Evolutionary conservation across 2,888 invertebrate genomes (phyloP).

Genomic region (Drosophila ezoana): DNA sequence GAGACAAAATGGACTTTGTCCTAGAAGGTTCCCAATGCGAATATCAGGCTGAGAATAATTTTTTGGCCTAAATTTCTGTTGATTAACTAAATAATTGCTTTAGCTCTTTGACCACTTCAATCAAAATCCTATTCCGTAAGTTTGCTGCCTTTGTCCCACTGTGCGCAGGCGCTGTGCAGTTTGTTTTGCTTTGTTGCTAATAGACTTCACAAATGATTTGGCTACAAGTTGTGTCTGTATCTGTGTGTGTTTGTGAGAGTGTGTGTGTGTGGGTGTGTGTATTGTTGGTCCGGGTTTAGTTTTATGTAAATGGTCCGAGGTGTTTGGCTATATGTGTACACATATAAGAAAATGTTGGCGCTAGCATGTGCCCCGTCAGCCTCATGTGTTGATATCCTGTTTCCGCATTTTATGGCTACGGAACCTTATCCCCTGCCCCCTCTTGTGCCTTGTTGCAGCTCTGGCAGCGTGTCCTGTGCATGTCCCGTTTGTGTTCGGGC

Average conservation of each 20-base stretch:
- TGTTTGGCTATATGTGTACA: constrained; percentile 29
- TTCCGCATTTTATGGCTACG: constrained; percentile 38
- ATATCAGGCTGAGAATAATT: too few species aligned
- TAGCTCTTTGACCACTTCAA: too few species aligned
- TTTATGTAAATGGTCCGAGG: constrained; percentile 46
- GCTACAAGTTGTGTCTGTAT: constrained; percentile 33
- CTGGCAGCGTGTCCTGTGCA: constrained; percentile 20
- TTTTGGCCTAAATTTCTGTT: too few species aligned
- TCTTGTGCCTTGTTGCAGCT: constrained; percentile 11
- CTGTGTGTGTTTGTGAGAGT: constrained; percentile 1
- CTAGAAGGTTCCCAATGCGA: too few species aligned
- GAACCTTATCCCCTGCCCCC: too few species aligned
- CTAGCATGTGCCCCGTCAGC: constrained; percentile 18
- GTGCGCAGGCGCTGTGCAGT: constrained; percentile 41
- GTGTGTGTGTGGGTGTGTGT: constrained; percentile 5
- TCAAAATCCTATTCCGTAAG: neutral
- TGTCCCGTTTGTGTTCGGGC: constrained; percentile 37
- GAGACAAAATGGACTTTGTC: too few species aligned
- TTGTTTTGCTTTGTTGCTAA: constrained; percentile 65
- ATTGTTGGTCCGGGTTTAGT: constrained; percentile 15
- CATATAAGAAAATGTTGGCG: constrained; percentile 25
- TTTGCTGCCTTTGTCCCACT: constrained; percentile 30
- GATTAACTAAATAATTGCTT: too few species aligned
- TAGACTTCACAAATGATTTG: constrained; percentile 76
- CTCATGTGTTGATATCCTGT: constrained; percentile 59